phyloP scores from a whole-genome alignment of 2,888 invertebrate genomes.

The Anthrax anthrax region DNA sequence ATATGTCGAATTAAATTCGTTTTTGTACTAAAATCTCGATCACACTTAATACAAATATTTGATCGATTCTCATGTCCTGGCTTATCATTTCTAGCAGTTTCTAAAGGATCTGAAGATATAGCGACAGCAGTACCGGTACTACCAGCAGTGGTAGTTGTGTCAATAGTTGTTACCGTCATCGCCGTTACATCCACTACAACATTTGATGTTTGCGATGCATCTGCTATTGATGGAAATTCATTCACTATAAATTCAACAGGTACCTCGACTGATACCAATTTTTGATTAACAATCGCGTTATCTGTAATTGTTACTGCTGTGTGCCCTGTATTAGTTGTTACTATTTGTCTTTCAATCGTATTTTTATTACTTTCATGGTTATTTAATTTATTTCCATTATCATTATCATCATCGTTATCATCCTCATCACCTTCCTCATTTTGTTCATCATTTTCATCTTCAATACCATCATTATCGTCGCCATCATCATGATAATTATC shows the following conservation, averaged over 20 bases:
- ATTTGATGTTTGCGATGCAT: not conserved
- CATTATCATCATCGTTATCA: not conserved
- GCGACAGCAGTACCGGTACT: too few species aligned
- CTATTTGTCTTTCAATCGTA: too few species aligned
- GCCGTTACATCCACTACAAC: not conserved
- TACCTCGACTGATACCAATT: not conserved
- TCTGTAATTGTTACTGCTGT: too few species aligned
- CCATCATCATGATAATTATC: constrained; percentile 5
- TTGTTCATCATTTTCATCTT: not conserved
- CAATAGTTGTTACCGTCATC: not conserved
- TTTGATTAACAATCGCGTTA: too few species aligned
- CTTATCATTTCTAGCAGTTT: constrained; percentile 3
- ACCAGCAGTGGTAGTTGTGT: too few species aligned
- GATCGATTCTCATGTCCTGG: constrained; percentile 7
- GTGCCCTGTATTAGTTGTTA: too few species aligned
- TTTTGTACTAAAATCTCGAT: constrained; percentile 26
- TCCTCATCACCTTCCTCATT: constrained; percentile 1
- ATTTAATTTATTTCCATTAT: too few species aligned
- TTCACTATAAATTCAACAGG: not conserved
- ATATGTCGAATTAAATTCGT: constrained; percentile 27
- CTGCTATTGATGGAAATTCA: not conserved
- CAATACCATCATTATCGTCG: not conserved
- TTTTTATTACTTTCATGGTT: too few species aligned
- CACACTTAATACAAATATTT: constrained; percentile 21
- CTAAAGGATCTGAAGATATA: not conserved